A percentile compares a stretch with the other conserved stretches of the same genome.
These are phyloP conservation scores for Remorina albescens DNA, from an alignment of 2,797 vertebrate genomes.

Conservation along the genomic window DNA sequence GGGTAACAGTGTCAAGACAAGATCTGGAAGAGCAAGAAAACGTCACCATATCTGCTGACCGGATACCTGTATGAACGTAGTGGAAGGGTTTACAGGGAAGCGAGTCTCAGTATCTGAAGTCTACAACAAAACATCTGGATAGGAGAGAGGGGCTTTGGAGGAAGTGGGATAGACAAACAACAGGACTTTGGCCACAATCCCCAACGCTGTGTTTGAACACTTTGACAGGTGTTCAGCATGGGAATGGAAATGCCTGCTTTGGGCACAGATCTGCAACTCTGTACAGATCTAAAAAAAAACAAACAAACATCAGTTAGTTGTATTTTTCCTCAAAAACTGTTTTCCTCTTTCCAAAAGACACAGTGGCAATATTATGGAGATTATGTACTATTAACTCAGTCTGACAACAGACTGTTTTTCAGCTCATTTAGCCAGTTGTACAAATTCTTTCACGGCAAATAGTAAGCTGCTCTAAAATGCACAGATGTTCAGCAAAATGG, in stretches of 20 bases:
- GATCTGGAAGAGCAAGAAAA: background rate
- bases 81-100: background rate
- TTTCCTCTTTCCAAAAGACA: background rate
- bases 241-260: background rate
- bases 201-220: background rate
- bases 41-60: too few species aligned
- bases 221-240: background rate
- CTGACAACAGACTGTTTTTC: background rate
- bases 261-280: too few species aligned
- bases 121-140: background rate
- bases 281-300: too few species aligned
- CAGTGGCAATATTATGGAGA: background rate
- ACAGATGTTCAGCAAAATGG: constrained; percentile 35
- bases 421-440: constrained; percentile 5
- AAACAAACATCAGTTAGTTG: too few species aligned
- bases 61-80: background rate
- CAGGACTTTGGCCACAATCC: background rate
- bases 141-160: background rate
- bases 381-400: background rate
- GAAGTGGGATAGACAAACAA: background rate
- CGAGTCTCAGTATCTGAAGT: background rate
- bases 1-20: background rate
- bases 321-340: background rate
- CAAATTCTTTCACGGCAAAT: background rate
- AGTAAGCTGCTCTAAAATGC: constrained; percentile 4